Evolutionary conservation across 1,140 invertebrate genomes (phyloP).

Genomic region (Oppia nitens): DNA sequence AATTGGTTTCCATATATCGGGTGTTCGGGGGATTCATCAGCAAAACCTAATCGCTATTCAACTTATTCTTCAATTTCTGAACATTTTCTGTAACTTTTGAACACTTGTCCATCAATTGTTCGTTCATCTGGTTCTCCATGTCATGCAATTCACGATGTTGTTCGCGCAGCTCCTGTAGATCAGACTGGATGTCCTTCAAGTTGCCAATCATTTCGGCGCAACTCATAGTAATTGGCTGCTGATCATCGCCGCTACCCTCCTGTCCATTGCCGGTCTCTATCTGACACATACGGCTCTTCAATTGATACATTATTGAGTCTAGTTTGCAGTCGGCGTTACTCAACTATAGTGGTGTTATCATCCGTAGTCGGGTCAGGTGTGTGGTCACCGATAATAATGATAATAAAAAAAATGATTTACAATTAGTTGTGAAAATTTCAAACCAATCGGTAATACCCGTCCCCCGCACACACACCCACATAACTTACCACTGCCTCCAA

Average conservation of each 20-base stretch:
- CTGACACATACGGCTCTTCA: not conserved
- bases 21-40: no score
- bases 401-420: no score
- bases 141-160: not conserved
- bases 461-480: no score
- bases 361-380: not conserved
- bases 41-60: no score
- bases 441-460: not conserved
- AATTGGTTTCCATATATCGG: no score
- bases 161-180: not conserved
- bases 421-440: no score
- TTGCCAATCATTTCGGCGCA: not conserved
- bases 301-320: not conserved
- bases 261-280: not conserved
- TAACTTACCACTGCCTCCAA: constrained; percentile 4
- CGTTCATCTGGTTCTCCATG: not conserved
- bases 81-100: not conserved
- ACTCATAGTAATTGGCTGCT: not conserved
- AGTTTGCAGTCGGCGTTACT: not conserved
- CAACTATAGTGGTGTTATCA: not conserved
- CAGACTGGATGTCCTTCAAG: not conserved
- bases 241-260: not conserved
- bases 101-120: not conserved
- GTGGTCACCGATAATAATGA: not conserved
- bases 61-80: not conserved